These are phyloP conservation scores for Hyla sarda DNA, from an alignment of 2,113 vertebrate genomes.

Conservation along the genomic window DNA sequence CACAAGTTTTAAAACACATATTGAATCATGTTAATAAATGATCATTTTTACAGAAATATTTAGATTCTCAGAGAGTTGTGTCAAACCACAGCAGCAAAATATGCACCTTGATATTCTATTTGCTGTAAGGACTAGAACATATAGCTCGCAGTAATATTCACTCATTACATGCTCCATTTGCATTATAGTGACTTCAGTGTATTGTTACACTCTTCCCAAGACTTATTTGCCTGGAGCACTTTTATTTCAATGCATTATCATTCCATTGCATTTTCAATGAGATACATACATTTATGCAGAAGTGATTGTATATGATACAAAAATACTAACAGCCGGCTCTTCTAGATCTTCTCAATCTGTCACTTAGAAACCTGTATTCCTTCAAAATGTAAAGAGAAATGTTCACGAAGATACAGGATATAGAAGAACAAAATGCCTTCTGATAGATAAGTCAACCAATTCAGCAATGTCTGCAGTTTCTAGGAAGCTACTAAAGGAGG, in stretches of 20 bases:
- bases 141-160: conserved; percentile 20
- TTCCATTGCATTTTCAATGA: conserved; percentile 50
- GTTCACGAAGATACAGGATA: neutral
- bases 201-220: conserved; percentile 12
- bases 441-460: conserved; percentile 48
- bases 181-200: conserved; percentile 29
- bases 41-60: neutral
- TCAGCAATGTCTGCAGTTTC: conserved; percentile 55
- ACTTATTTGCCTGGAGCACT: conserved; percentile 37
- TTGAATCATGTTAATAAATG: neutral
- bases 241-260: conserved; percentile 33
- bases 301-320: conserved; percentile 40
- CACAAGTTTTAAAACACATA: no score
- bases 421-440: conserved; percentile 43
- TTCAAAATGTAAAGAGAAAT: conserved; percentile 30
- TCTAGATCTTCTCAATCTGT: conserved; percentile 2
- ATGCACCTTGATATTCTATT: neutral
- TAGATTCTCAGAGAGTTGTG: neutral
- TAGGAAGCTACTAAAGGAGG: conserved; percentile 47
- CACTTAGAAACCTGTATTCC: conserved; percentile 21
- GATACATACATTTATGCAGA: conserved; percentile 43
- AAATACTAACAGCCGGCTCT: conserved; percentile 21
- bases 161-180: conserved; percentile 25
- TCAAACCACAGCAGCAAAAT: conserved; percentile 4
- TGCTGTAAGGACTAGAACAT: conserved; percentile 27